Percentiles rank a stretch among this genome's conserved stretches.
Conservation (phyloP, 2,888 invertebrate species). For the Ophion slaviceki region DNA sequence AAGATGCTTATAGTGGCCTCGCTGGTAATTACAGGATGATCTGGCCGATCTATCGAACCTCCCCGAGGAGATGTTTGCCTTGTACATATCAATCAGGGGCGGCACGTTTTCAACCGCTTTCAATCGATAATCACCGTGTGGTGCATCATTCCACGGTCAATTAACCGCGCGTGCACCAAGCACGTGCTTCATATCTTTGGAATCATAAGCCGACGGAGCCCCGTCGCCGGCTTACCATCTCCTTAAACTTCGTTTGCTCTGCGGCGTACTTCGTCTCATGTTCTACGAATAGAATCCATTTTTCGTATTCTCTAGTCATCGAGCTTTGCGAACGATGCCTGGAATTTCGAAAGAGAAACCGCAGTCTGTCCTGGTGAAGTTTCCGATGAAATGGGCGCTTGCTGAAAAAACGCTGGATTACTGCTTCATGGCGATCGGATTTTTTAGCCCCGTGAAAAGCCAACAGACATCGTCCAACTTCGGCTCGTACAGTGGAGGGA, state of each 20-base stretch:
- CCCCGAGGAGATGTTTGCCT: conserved; percentile 64
- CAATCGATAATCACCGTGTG: conserved; percentile 65
- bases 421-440: not conserved
- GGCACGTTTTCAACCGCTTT: conserved; percentile 64
- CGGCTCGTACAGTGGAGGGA: conserved; percentile 3
- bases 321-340: too few relatives aligned
- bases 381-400: not conserved
- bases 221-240: conserved; percentile 11
- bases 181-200: conserved; percentile 47
- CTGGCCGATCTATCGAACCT: conserved; percentile 67
- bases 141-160: conserved; percentile 65
- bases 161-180: conserved; percentile 61
- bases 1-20: conserved; percentile 50
- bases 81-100: conserved; percentile 63
- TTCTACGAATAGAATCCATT: too few relatives aligned
- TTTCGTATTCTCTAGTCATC: too few relatives aligned
- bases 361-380: not conserved
- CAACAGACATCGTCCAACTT: conserved; percentile 46
- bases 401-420: not conserved
- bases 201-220: conserved; percentile 25
- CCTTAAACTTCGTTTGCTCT: not conserved
- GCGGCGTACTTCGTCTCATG: not conserved
- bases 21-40: conserved; percentile 66
- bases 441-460: conserved; percentile 12
- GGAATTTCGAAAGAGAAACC: not conserved